A percentile compares a stretch with the other conserved stretches of the same genome.
Conservation (phyloP, 2,113 vertebrate species). For the Pandion haliaetus region DNA sequence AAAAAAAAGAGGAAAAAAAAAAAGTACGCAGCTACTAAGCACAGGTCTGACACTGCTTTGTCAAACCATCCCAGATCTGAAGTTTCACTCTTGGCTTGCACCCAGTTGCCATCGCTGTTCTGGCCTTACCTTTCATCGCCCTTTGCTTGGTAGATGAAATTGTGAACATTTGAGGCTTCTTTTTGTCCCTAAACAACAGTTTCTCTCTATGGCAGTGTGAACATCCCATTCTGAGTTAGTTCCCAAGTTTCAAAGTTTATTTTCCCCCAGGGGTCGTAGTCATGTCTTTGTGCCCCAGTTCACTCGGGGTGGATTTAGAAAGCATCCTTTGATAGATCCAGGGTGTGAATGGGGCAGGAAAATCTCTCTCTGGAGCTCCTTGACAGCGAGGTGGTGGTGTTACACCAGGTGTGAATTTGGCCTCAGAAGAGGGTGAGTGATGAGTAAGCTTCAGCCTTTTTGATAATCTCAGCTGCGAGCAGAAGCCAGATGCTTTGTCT, state of each 20-base stretch:
- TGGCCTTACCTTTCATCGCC: not conserved
- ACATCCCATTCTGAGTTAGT: not conserved
- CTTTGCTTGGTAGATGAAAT: not conserved
- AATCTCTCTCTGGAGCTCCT: not conserved
- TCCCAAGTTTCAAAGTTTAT: not conserved
- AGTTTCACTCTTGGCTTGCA: not conserved
- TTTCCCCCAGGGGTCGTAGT: not conserved
- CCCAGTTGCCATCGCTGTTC: not conserved
- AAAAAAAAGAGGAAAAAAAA: not conserved
- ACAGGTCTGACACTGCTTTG: not conserved
- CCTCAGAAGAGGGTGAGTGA: constrained; percentile 25
- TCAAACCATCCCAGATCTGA: not conserved
- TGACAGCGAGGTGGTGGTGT: not conserved
- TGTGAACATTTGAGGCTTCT: not conserved
- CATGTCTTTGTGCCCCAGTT: not conserved
- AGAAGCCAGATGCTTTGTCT: constrained; percentile 53
- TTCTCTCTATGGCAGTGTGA: not conserved
- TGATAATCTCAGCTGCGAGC: not conserved
- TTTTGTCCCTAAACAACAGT: not conserved
- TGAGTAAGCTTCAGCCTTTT: constrained; percentile 11
- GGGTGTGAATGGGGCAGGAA: not conserved
- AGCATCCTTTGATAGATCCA: not conserved
- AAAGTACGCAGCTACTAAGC: not conserved
- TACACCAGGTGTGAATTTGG: constrained; percentile 20
- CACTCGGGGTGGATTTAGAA: not conserved